Conservation (phyloP, 2,797 vertebrate species). For the Argyrosomus regius region DNA sequence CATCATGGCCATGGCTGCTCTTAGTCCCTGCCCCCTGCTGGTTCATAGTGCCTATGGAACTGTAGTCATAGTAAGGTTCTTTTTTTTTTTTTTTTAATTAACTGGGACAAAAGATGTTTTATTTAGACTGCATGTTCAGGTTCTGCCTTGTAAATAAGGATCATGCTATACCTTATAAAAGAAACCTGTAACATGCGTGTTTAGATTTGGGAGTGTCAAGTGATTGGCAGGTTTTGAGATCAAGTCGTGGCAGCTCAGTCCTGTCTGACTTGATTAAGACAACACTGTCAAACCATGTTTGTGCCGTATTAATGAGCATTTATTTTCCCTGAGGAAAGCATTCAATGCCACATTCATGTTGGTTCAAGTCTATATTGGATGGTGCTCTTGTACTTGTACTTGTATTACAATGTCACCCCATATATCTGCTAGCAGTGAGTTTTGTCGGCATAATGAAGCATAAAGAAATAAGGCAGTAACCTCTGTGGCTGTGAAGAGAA, state of each 20-base stretch:
- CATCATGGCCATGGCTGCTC: conserved; percentile 87
- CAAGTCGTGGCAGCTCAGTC: background rate
- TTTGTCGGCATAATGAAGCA: background rate
- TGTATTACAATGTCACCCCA: background rate
- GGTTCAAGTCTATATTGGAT: background rate
- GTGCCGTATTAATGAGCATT: background rate
- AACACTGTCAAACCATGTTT: background rate
- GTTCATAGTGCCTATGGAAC: conserved; percentile 79
- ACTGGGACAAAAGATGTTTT: background rate
- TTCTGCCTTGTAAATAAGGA: background rate
- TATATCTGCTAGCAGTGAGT: background rate
- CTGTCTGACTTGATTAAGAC: conserved; percentile 9
- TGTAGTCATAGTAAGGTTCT: conserved; percentile 83
- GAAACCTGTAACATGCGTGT: background rate
- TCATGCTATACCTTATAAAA: background rate
- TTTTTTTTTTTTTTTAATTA: conserved; percentile 18
- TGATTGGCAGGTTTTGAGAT: conserved; percentile 23
- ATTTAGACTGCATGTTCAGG: background rate
- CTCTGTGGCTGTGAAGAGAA: too few relatives aligned
- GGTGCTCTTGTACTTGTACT: background rate
- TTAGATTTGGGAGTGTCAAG: background rate
- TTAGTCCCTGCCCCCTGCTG: conserved; percentile 89
- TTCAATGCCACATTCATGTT: background rate
- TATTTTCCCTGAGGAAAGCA: background rate
- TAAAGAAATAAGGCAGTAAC: too few relatives aligned